A percentile compares a stretch with the other conserved stretches of the same genome.
These are phyloP conservation scores for Ophonus ardosiacus DNA, from an alignment of 2,888 invertebrate genomes.

Conservation along the genomic window DNA sequence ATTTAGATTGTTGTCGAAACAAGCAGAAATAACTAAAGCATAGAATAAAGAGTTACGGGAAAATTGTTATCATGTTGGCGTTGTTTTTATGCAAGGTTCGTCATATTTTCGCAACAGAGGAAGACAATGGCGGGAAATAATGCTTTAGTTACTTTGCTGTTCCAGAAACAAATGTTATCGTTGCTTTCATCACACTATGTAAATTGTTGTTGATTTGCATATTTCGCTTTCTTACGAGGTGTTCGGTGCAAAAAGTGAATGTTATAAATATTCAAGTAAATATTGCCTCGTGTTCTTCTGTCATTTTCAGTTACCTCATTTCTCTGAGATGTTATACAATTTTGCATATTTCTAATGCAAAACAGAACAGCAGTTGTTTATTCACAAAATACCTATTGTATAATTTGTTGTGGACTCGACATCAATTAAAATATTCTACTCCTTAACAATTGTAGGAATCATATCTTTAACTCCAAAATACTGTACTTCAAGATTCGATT, in stretches of 20 bases:
- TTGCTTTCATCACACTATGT: constrained; percentile 36
- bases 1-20: constrained; percentile 50
- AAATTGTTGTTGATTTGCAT: constrained; percentile 37
- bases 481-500: too few relatives aligned
- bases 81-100: neutral
- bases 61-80: neutral
- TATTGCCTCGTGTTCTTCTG: neutral
- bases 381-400: too few relatives aligned
- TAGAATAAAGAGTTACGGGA: constrained; percentile 8
- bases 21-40: constrained; percentile 31
- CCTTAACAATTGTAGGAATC: too few relatives aligned
- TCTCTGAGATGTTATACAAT: neutral
- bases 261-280: constrained; percentile 25
- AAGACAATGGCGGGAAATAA: constrained; percentile 15
- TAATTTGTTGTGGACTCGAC: too few relatives aligned
- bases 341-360: too few relatives aligned
- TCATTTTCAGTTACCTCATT: neutral
- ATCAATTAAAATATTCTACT: too few relatives aligned
- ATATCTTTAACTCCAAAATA: too few relatives aligned
- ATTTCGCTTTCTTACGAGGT: constrained; percentile 7
- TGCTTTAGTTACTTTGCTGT: neutral
- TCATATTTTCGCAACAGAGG: neutral
- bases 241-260: constrained; percentile 13
- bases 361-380: too few relatives aligned
- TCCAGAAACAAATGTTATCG: constrained; percentile 35